Percentiles rank a stretch among this genome's conserved stretches.
These are phyloP conservation scores for Lycaon pictus DNA, from an alignment of 2,113 vertebrate genomes.

Conservation along the genomic window DNA sequence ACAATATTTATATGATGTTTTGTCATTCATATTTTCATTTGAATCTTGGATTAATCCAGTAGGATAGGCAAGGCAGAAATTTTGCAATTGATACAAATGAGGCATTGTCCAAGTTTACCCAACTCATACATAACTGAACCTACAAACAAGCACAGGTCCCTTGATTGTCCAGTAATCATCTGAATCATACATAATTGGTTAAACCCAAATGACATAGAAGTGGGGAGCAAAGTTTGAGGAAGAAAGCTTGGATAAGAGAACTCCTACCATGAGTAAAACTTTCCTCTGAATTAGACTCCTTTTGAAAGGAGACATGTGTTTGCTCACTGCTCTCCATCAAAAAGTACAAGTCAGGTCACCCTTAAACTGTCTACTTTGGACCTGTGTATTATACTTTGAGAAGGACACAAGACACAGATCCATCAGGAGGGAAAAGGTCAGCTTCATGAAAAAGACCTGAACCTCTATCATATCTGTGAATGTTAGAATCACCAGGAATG, in stretches of 20 bases:
- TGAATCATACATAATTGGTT: not conserved
- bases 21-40: not conserved
- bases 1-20: not conserved
- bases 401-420: not conserved
- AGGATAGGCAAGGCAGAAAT: not conserved
- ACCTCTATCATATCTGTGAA: not conserved
- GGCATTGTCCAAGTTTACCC: not conserved
- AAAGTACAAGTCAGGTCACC: not conserved
- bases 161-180: not conserved
- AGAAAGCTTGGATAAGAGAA: not conserved
- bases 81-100: not conserved
- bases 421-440: not conserved
- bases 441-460: not conserved
- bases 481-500: not conserved
- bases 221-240: not conserved
- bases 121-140: not conserved
- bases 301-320: not conserved
- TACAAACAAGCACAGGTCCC: not conserved
- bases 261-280: not conserved
- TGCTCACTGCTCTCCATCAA: not conserved
- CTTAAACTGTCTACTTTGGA: not conserved
- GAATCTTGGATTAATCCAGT: not conserved
- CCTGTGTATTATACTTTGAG: not conserved
- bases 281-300: not conserved
- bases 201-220: not conserved